phyloP scores from a whole-genome alignment of 2,797 vertebrate species.

The Botia kubotai region DNA sequence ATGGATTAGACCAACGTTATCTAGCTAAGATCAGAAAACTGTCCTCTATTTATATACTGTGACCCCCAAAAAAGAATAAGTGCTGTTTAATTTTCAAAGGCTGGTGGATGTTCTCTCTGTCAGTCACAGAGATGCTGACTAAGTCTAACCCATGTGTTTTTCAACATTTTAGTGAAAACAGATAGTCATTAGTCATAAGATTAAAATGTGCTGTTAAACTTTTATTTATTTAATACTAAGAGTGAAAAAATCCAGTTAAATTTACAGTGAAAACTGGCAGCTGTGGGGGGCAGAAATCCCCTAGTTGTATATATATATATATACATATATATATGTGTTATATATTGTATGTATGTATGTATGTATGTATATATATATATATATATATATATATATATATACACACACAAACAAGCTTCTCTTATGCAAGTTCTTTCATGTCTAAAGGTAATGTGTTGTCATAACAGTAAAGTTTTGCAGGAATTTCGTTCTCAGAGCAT shows the following conservation, averaged over 20 bases:
- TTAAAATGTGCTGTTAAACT: constrained; percentile 4
- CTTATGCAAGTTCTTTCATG: not conserved
- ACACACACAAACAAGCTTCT: not conserved
- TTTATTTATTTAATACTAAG: not conserved
- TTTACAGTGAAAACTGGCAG: not conserved
- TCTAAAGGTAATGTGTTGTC: not conserved
- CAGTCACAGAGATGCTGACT: constrained; percentile 30
- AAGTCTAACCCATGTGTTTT: constrained; percentile 39
- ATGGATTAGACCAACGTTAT: constrained; percentile 44
- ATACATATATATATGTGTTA: no score
- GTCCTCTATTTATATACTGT: constrained; percentile 52
- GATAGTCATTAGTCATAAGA: not conserved
- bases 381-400: no score
- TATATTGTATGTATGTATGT: no score
- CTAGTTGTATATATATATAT: no score
- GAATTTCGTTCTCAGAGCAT: not conserved
- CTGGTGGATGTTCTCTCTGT: constrained; percentile 34
- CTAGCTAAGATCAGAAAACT: constrained; percentile 47
- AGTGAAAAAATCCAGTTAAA: not conserved
- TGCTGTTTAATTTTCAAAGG: constrained; percentile 43
- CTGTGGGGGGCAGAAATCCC: no score
- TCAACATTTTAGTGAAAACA: not conserved
- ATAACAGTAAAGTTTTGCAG: not conserved
- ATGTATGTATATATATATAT: no score
- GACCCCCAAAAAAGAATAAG: constrained; percentile 38